Conservation (phyloP, 1,140 invertebrate species). For the Thaumetopoea pityocampa region DNA sequence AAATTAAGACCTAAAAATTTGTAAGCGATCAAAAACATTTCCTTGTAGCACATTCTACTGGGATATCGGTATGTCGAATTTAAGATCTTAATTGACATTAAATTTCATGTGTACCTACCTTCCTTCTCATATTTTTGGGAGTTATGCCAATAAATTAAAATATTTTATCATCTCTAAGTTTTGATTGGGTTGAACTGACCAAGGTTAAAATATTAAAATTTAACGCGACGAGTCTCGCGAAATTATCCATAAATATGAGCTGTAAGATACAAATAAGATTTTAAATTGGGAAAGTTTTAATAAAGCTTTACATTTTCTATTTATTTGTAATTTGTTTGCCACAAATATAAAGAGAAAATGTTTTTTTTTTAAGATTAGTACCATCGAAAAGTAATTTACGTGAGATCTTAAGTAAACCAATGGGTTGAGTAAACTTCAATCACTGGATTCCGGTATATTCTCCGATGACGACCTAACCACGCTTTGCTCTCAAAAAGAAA, state of each 20-base stretch:
- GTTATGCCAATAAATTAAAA: too few relatives aligned
- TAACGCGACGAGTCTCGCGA: too few relatives aligned
- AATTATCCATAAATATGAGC: too few relatives aligned
- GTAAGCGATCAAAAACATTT: constrained; percentile 5
- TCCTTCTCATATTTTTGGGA: too few relatives aligned
- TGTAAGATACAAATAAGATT: too few relatives aligned
- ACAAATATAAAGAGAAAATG: constrained; percentile 25
- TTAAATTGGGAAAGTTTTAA: too few relatives aligned
- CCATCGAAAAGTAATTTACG: constrained; percentile 54
- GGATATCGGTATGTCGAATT: too few relatives aligned
- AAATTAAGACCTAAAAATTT: constrained; percentile 5
- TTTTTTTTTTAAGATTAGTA: constrained; percentile 19
- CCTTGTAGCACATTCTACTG: not conserved
- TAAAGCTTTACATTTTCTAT: constrained; percentile 17
- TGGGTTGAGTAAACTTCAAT: constrained; percentile 66
- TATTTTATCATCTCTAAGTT: too few relatives aligned
- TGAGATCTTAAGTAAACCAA: constrained; percentile 61
- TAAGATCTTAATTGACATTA: too few relatives aligned
- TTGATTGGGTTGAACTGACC: too few relatives aligned
- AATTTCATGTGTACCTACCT: too few relatives aligned
- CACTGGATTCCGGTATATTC: constrained; percentile 21
- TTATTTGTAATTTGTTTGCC: constrained; percentile 24
- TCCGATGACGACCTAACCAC: constrained; percentile 6
- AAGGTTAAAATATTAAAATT: too few relatives aligned
- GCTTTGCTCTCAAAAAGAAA: not conserved